Evolutionary conservation across 2,888 invertebrate species (phyloP).

Genomic region (Macrophya annulata): DNA sequence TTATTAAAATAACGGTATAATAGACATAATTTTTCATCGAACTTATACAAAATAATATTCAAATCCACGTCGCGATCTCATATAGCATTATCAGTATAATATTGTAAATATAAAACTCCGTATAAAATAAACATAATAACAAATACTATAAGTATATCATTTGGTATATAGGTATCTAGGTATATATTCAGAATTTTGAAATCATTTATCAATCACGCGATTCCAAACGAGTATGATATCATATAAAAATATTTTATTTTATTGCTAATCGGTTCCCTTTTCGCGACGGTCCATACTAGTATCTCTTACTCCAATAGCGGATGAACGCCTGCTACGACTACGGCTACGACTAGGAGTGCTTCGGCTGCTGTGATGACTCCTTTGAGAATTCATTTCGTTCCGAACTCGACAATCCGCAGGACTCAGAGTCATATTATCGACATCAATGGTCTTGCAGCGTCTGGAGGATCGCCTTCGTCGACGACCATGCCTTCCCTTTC

Average conservation of each 20-base stretch:
- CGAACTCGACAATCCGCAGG: background rate
- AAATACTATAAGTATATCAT: background rate
- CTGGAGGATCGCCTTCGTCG: constrained; percentile 6
- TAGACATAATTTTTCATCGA: background rate
- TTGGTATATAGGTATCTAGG: background rate
- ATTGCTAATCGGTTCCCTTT: constrained; percentile 10
- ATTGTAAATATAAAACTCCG: background rate
- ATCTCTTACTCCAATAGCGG: background rate
- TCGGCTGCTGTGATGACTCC: constrained; percentile 12
- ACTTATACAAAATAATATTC: background rate
- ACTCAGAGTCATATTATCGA: constrained; percentile 25
- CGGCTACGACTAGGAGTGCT: constrained; percentile 10
- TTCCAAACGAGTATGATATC: background rate
- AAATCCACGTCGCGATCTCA: background rate
- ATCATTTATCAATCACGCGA: background rate
- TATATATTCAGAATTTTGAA: background rate
- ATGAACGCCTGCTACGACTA: constrained; percentile 1
- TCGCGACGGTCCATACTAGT: constrained; percentile 24
- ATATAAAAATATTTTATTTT: background rate
- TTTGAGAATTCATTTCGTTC: constrained; percentile 20
- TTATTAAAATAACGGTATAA: background rate
- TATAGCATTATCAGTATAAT: background rate
- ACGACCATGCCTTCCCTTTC: constrained; percentile 19
- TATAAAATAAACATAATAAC: background rate
- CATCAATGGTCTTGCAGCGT: background rate